phyloP scores from a whole-genome alignment of 1,140 invertebrate genomes.

The Caenorhabditis latens region DNA sequence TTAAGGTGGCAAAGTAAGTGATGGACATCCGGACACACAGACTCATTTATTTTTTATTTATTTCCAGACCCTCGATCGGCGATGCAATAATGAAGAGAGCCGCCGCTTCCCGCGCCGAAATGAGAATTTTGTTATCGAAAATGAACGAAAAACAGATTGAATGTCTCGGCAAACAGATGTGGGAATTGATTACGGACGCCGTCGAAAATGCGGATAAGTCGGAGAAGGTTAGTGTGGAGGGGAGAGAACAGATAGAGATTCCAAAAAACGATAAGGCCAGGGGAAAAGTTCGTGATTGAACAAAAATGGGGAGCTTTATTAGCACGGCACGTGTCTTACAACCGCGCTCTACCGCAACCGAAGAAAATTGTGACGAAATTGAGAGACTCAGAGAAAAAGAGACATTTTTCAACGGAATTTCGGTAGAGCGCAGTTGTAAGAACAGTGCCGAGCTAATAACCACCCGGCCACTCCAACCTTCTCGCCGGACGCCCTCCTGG shows the following conservation, averaged over 20 bases:
- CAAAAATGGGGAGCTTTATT: no score
- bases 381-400: no score
- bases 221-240: conserved; percentile 65
- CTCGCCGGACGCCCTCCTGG: no score
- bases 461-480: no score
- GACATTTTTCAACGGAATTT: no score
- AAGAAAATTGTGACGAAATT: no score
- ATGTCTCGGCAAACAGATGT: conserved; percentile 68
- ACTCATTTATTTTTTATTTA: not conserved
- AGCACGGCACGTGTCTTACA: no score
- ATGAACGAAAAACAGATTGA: conserved; percentile 71
- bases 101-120: conserved; percentile 70
- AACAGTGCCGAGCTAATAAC: no score
- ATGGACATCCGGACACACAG: no score
- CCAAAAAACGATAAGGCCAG: not conserved
- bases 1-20: conserved; percentile 73
- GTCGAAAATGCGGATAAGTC: conserved; percentile 71
- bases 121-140: conserved; percentile 70
- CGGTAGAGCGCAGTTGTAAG: no score
- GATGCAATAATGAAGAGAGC: conserved; percentile 74
- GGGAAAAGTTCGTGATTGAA: not conserved
- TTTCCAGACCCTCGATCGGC: conserved; percentile 73
- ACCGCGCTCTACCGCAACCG: no score
- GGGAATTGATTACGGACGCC: conserved; percentile 70
- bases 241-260: no score